These are phyloP conservation scores for Pitangus sulphuratus DNA, from an alignment of 2,797 vertebrate species.

Conservation along the genomic window DNA sequence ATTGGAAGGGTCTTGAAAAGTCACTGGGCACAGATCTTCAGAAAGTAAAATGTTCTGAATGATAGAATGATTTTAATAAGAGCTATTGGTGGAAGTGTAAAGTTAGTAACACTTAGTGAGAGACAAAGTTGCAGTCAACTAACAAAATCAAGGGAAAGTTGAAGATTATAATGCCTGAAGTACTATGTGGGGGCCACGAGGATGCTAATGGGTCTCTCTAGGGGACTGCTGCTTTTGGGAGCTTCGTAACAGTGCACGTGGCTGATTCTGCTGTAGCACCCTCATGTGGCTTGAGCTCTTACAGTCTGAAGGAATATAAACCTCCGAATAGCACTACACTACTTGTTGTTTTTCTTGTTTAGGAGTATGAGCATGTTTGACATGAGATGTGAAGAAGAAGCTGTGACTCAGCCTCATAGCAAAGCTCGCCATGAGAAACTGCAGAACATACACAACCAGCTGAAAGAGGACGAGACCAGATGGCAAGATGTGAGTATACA, in stretches of 20 bases:
- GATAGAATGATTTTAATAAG: not conserved
- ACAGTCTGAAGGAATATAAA: not conserved
- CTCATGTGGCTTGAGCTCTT: slow-evolving; percentile 52
- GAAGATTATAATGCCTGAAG: not conserved
- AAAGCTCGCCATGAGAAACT: slow-evolving; percentile 92
- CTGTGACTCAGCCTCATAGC: slow-evolving; percentile 85
- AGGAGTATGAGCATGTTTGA: slow-evolving; percentile 97
- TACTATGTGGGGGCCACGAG: not conserved
- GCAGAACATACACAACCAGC: slow-evolving; percentile 87
- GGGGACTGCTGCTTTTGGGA: not conserved
- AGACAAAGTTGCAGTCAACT: not conserved
- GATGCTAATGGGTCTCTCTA: not conserved
- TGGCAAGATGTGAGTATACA: slow-evolving; percentile 93
- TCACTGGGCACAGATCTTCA: not conserved
- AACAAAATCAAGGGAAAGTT: not conserved
- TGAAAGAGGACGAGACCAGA: slow-evolving; percentile 93
- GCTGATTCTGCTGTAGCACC: slow-evolving; percentile 44
- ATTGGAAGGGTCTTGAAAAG: not conserved
- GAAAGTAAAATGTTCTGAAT: not conserved
- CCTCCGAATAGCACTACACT: not conserved
- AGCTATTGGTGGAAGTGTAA: not conserved
- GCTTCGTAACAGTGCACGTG: not conserved
- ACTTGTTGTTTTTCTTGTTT: not conserved
- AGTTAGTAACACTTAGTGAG: not conserved
- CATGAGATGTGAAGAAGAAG: slow-evolving; percentile 90